phyloP scores from a whole-genome alignment of 2,888 invertebrate species.

The Lasioglossum leucozonium region DNA sequence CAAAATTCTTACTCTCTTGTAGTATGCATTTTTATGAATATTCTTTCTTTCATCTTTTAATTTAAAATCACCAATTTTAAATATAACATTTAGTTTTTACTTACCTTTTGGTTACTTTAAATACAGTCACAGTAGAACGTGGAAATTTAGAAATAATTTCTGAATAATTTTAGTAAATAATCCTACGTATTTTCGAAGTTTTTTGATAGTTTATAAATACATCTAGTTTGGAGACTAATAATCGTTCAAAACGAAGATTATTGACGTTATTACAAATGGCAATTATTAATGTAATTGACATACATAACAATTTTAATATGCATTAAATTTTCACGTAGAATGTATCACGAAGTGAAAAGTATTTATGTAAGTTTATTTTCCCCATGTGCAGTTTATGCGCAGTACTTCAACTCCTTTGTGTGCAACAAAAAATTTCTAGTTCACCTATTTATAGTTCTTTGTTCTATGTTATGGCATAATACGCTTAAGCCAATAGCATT shows the following conservation, averaged over 20 bases:
- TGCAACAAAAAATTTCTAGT: constrained; percentile 64
- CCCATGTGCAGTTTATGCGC: constrained; percentile 19
- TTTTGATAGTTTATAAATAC: neutral
- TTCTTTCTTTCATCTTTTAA: neutral
- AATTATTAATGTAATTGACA: neutral
- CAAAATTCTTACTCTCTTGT: neutral
- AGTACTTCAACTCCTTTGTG: constrained; percentile 29
- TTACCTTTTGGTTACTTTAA: neutral
- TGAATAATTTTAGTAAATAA: neutral
- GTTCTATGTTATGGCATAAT: constrained; percentile 35
- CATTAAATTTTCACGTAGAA: neutral
- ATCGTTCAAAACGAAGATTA: neutral
- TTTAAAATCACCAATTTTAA: neutral
- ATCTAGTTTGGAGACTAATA: neutral
- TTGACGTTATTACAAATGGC: neutral
- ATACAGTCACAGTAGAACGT: too few species aligned
- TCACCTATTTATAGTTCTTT: constrained; percentile 61
- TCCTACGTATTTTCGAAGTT: neutral
- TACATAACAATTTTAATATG: neutral
- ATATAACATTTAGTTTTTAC: neutral
- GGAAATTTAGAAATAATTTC: too few species aligned
- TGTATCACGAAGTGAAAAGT: constrained; percentile 22
- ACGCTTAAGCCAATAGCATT: constrained; percentile 40
- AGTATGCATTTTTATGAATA: neutral
- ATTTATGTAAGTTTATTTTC: constrained; percentile 41